Base-by-base conservation (phyloP, 2,113 vertebrate genomes). In the Colinus virginianus region DNA sequence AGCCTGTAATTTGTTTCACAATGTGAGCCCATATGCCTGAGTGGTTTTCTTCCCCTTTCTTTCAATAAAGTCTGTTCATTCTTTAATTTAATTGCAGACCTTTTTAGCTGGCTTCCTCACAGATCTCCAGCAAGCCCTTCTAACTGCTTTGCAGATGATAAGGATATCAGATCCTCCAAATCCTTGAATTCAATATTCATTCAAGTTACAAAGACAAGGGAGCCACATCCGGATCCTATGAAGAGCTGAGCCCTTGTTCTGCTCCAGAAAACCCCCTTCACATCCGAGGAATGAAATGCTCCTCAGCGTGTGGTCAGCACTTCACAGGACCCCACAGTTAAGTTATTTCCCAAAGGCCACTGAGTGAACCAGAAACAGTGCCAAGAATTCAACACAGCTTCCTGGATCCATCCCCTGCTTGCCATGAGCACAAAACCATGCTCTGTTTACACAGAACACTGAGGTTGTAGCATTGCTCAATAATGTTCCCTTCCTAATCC, bases 271-370 rank as follows among this genome's bases (percentile, higher is more conserved):
- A 5, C 4, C 5, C 11, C 2, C 12, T 42, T 82, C 61, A 16
- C 51, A 61, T 77, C 61, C 79, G 36, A 85, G 61, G n/a, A 78
- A 91, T 72, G 21, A 85, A 94, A 84, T 32, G 16, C 36, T 92
- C 26, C 81, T 84, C 87, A 76, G 82, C 36, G 16, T 71, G 40
- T 68, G 46, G 78, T 88, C 87, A 78, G 61, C 48, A 61, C 69
- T 79, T 48, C 4, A 0, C 34, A 88, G 69, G 58, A 88, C 49
- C 48, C 58, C 76, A 75, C 90, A 92, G 88, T 93, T 92, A 95
- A 94, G 66, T 93, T 2, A 93, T 94, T 95, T 96, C 91, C 94
- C 67, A 34, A 90, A 91, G 48, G 88, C 79, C 82, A 81, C 6
- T 3, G 42, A 75, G 38, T 78, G 79, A 95, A 71, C 84, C 48